A percentile compares a stretch with the other conserved stretches of the same genome.
These are phyloP conservation scores for Cettia cetti DNA, from an alignment of 2,113 vertebrate species.

Conservation along the genomic window DNA sequence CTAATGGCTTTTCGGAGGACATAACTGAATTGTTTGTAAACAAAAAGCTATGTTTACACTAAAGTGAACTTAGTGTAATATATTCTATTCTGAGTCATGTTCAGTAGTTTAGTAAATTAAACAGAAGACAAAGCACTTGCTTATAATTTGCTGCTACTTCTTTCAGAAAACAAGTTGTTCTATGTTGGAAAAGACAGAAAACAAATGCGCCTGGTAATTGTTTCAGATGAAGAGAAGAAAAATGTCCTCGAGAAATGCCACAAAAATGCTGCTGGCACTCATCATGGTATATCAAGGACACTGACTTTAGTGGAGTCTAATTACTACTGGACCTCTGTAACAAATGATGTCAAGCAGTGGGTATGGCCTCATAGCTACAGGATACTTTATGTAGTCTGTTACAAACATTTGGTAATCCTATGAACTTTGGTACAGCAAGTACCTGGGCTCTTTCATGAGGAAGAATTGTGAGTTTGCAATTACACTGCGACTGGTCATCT, in stretches of 20 bases:
- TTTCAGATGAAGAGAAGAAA: slow-evolving; percentile 77
- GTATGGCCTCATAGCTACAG: slow-evolving; percentile 60
- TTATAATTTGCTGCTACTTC: slow-evolving; percentile 20
- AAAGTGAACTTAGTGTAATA: not conserved
- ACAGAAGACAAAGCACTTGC: not conserved
- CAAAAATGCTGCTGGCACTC: slow-evolving; percentile 62
- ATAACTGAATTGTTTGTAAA: not conserved
- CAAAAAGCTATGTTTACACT: not conserved
- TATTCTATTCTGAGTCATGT: not conserved
- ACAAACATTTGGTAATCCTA: not conserved
- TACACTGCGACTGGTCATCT: not conserved
- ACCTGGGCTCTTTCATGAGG: fast-evolving
- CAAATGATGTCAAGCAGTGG: slow-evolving; percentile 78
- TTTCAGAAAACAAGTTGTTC: slow-evolving; percentile 77
- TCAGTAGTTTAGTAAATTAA: not conserved
- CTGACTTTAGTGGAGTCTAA: slow-evolving; percentile 73
- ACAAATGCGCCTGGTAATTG: slow-evolving; percentile 74
- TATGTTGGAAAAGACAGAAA: slow-evolving; percentile 76
- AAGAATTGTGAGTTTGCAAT: not conserved
- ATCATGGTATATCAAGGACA: slow-evolving; percentile 76
- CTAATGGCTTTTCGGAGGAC: not conserved
- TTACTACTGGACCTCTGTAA: slow-evolving; percentile 78
- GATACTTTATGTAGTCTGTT: not conserved
- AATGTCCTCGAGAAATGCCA: slow-evolving; percentile 72
- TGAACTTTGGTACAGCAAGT: not conserved